Base-by-base conservation (phyloP, 53 echinoderm and acorn worm species). In the Pentamera pediparva region DNA sequence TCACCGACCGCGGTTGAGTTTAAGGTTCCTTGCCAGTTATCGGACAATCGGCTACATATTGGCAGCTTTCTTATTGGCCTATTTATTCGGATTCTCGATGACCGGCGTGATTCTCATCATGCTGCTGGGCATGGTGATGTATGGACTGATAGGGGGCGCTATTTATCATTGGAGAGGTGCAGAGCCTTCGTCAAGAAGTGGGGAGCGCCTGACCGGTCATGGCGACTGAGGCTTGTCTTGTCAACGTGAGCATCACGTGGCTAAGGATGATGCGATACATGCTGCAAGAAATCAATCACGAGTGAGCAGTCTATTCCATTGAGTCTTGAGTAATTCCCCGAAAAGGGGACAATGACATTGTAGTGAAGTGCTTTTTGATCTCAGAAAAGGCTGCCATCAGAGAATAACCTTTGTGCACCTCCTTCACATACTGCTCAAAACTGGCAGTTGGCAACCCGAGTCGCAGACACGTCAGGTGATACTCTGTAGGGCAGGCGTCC, bases 11-110 rank as follows among this genome's bases (percentile, higher is more conserved):
- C 52, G 98, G n/a, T 53, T 98, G 33, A 92, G 91, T 47, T 75
- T 96, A 13, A 85, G 98, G 36, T 98, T 86, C 59, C 76, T 92
- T 37, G 91, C 88, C 38, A 91, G 79, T 39, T 92, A 98, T 64
- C 89, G 81, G 49, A 86, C 79, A 3, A 63, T 90, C 36, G 53
- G 51, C 6, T 79, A 76, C 55, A 48, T 92, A 6, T 32, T 83
- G 10, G 49, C 89, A 13, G 75, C 77, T 17, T 35, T 92, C 0
- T 39, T 85, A 32, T 78, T 61, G 9, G 39, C 75, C 51, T 89
- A 75, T 35, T 26, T 88, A 37, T 41, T 75, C 22, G 91, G 84
- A 39, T 78, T 98, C 20, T 80, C 85, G 25, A 78, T 77, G 30
- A 65, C 82, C 9, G 91, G 88, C 17, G 62, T 80, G 13, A 51